Conservation (phyloP, 2,113 vertebrate genomes). For the Gallinago jamesoni region DNA sequence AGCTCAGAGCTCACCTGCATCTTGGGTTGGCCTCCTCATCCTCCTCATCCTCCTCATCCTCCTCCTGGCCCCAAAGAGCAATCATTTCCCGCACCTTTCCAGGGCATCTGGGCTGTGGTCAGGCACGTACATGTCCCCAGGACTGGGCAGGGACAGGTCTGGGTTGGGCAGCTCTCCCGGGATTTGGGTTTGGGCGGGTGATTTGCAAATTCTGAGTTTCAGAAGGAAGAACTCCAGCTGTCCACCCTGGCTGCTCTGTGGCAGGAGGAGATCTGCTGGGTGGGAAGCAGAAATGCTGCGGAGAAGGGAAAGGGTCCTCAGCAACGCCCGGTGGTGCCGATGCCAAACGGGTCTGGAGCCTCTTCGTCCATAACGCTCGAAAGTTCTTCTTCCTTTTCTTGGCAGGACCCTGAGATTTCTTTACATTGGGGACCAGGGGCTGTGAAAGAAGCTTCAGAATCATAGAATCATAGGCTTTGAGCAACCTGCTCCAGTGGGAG, state of each 20-base stretch:
- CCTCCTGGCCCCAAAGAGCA: not conserved
- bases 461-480: no score
- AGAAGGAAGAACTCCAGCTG: not conserved
- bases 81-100: rapidly evolving
- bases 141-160: not conserved
- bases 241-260: not conserved
- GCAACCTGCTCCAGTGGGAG: no score
- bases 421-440: not conserved
- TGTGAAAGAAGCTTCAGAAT: not conserved
- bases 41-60: not conserved
- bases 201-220: not conserved
- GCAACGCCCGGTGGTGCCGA: rapidly evolving
- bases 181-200: not conserved
- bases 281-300: not conserved
- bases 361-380: not conserved
- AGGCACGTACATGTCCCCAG: rapidly evolving
- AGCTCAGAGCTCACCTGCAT: rapidly evolving
- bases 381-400: not conserved
- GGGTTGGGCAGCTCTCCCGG: not conserved
- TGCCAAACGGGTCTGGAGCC: not conserved
- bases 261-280: not conserved
- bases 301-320: not conserved
- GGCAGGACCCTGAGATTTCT: not conserved
- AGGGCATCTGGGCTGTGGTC: rapidly evolving
- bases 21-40: not conserved